phyloP scores from a whole-genome alignment of 2,888 invertebrate species.

The Allophyes oxyacanthae region DNA sequence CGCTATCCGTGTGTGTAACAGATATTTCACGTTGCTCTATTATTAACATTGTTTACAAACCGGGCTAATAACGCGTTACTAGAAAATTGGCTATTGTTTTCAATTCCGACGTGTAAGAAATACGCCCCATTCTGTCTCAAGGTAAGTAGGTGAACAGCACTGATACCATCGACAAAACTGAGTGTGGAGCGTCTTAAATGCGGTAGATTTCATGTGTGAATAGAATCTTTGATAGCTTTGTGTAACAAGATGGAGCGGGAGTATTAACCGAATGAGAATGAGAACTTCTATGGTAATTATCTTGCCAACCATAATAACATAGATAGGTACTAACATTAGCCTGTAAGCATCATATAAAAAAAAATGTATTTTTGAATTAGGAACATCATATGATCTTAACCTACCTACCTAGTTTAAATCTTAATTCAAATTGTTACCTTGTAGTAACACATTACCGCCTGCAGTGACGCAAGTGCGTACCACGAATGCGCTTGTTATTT shows the following conservation, averaged over 20 bases:
- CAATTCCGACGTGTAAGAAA: conserved; percentile 64
- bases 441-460: conserved; percentile 26
- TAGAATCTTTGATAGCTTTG: conserved; percentile 7
- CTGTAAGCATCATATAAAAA: too few relatives aligned
- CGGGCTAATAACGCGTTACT: conserved; percentile 72
- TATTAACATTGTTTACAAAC: conserved; percentile 58
- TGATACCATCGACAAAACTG: conserved; percentile 44
- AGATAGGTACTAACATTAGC: too few relatives aligned
- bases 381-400: background rate
- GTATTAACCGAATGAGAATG: background rate
- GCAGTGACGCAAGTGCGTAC: conserved; percentile 66
- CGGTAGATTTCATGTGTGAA: conserved; percentile 26
- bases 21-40: conserved; percentile 45
- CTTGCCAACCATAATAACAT: too few relatives aligned
- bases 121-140: conserved; percentile 65
- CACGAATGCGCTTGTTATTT: conserved; percentile 59
- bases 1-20: conserved; percentile 38
- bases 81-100: conserved; percentile 78
- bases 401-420: background rate
- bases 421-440: conserved; percentile 17
- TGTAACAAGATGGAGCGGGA: background rate
- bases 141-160: conserved; percentile 56
- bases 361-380: conserved; percentile 1
- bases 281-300: background rate
- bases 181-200: conserved; percentile 33